Percentiles rank a stretch among this genome's conserved stretches.
Evolutionary conservation across 1,140 invertebrate genomes (phyloP).

Genomic region (Drosophila kikkawai): DNA sequence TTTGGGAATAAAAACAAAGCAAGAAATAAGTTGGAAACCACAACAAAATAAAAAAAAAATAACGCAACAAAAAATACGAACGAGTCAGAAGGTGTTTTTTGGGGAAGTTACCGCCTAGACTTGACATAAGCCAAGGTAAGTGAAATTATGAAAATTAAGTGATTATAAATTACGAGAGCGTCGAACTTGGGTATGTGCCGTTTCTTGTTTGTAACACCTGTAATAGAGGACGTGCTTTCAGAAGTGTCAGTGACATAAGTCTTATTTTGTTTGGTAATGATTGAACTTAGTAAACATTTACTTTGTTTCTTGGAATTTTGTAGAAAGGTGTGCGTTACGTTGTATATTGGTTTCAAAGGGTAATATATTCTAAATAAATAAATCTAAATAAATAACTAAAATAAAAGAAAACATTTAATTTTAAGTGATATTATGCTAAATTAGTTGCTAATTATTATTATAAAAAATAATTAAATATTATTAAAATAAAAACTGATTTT

Average conservation of each 20-base stretch:
- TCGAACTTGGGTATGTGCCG: slow-evolving; percentile 1
- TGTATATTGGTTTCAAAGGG: neutral
- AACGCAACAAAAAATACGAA: slow-evolving; percentile 6
- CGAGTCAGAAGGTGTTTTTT: slow-evolving; percentile 51
- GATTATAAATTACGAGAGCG: slow-evolving; percentile 14
- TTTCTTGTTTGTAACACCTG: slow-evolving; percentile 5
- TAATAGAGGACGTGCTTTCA: slow-evolving; percentile 5
- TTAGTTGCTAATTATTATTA: neutral
- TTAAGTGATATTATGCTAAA: neutral
- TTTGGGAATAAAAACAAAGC: slow-evolving; percentile 42
- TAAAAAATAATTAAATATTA: neutral
- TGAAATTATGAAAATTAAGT: slow-evolving; percentile 51
- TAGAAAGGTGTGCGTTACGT: neutral
- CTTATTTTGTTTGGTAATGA: neutral
- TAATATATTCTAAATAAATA: too few relatives aligned
- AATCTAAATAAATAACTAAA: too few relatives aligned
- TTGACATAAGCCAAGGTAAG: slow-evolving; percentile 68
- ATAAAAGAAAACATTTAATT: too few relatives aligned
- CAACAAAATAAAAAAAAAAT: slow-evolving; percentile 10
- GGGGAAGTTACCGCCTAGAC: slow-evolving; percentile 37
- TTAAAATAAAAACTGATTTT: too few relatives aligned
- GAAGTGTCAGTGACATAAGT: slow-evolving; percentile 3
- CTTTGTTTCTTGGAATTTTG: neutral
- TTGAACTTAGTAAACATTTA: neutral
- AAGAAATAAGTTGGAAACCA: slow-evolving; percentile 39